phyloP scores from a whole-genome alignment of 92 coral and sea anemone genomes.

The Metridium senile region DNA sequence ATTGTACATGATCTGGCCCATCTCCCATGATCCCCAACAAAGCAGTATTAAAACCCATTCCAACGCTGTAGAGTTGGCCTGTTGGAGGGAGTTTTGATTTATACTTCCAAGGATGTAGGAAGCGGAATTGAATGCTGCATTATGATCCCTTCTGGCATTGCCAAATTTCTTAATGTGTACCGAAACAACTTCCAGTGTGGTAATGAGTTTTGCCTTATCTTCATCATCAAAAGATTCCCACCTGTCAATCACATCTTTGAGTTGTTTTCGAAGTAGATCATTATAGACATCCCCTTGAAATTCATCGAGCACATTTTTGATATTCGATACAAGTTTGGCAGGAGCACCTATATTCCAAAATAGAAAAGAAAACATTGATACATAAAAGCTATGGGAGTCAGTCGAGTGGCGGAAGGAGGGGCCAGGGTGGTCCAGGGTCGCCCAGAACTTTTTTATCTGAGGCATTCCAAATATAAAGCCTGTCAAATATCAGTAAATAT shows the following conservation, averaged over 20 bases:
- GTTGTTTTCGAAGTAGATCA: background rate
- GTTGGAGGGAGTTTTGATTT: background rate
- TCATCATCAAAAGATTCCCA: background rate
- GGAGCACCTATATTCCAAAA: background rate
- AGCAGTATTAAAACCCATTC: conserved; percentile 14
- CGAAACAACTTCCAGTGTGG: background rate
- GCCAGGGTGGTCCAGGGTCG: too few species aligned
- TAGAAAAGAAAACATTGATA: too few species aligned
- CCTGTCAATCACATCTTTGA: background rate
- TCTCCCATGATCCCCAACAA: conserved; percentile 25
- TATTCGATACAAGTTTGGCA: background rate
- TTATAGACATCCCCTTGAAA: background rate
- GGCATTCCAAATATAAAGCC: too few species aligned
- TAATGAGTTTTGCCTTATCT: background rate
- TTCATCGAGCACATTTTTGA: background rate
- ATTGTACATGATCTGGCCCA: background rate
- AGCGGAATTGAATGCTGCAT: conserved; percentile 15
- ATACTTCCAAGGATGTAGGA: conserved; percentile 14
- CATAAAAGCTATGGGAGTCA: too few species aligned
- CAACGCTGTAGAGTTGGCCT: conserved; percentile 3
- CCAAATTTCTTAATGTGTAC: conserved; percentile 6
- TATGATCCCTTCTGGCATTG: conserved; percentile 29
- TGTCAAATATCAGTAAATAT: too few species aligned
- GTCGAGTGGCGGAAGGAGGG: too few species aligned
- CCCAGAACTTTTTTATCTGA: too few species aligned